Conservation (phyloP, 2,113 vertebrate species). For the Indicator maculatus region DNA sequence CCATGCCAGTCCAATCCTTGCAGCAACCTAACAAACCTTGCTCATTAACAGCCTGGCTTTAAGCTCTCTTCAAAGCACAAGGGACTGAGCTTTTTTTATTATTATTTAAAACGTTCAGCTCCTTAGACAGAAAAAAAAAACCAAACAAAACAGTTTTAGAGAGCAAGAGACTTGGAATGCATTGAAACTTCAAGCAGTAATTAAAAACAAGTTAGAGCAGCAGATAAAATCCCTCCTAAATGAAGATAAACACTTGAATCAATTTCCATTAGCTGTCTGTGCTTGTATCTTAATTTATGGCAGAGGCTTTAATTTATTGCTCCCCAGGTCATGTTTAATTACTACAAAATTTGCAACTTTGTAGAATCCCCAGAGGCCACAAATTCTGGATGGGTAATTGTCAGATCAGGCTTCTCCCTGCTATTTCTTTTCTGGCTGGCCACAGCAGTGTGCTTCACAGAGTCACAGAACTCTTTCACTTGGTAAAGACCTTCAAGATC, state of each 20-base stretch:
- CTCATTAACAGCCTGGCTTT: not conserved
- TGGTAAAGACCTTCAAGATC: too few species aligned
- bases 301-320: constrained; percentile 16
- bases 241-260: constrained; percentile 37
- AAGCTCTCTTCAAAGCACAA: not conserved
- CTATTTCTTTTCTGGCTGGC: not conserved
- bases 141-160: not conserved
- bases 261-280: constrained; percentile 16
- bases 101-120: not conserved
- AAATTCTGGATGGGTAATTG: not conserved
- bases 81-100: not conserved
- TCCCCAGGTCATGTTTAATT: constrained; percentile 16
- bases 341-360: constrained; percentile 2
- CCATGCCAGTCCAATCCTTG: not conserved
- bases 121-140: not conserved
- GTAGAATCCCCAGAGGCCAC: not conserved
- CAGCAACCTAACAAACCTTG: not conserved
- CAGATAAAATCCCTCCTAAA: not conserved
- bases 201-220: constrained; percentile 15
- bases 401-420: not conserved
- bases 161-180: not conserved
- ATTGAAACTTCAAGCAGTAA: not conserved
- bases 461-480: not conserved
- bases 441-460: not conserved
- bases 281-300: not conserved